These are phyloP conservation scores for Girardinus metallicus DNA, from an alignment of 2,797 vertebrate species.

Conservation along the genomic window DNA sequence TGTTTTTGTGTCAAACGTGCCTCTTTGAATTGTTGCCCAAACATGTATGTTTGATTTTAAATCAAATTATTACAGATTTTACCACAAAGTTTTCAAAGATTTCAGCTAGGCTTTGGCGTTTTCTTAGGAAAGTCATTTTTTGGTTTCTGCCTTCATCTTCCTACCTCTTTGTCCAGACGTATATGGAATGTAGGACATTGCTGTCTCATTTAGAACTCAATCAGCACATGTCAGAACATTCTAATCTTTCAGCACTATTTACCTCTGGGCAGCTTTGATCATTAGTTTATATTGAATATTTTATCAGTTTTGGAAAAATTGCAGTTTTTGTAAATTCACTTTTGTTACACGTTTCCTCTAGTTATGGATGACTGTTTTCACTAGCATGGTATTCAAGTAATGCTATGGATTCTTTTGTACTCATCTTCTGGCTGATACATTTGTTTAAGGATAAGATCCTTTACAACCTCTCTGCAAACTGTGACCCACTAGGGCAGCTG, in stretches of 20 bases:
- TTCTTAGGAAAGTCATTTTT: not conserved
- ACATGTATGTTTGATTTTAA: not conserved
- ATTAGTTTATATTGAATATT: too few relatives aligned
- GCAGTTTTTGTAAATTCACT: too few relatives aligned
- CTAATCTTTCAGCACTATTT: too few relatives aligned
- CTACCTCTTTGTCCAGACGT: not conserved
- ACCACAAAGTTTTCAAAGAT: not conserved
- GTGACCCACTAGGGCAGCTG: not conserved
- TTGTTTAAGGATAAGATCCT: not conserved
- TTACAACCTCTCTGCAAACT: not conserved
- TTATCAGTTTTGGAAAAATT: too few relatives aligned
- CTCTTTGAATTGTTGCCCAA: not conserved
- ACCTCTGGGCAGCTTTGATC: too few relatives aligned
- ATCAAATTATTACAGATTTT: not conserved
- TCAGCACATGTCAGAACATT: too few relatives aligned
- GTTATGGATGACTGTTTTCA: too few relatives aligned
- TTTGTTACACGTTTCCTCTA: too few relatives aligned
- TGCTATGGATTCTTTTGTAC: too few relatives aligned
- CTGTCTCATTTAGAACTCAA: too few relatives aligned
- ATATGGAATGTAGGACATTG: too few relatives aligned
- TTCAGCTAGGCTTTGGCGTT: not conserved
- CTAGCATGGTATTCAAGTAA: too few relatives aligned
- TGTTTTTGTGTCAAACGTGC: not conserved
- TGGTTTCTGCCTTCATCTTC: not conserved
- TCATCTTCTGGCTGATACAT: not conserved